Base-by-base conservation (phyloP, 2,113 vertebrate species). In the Alethe castanea region DNA sequence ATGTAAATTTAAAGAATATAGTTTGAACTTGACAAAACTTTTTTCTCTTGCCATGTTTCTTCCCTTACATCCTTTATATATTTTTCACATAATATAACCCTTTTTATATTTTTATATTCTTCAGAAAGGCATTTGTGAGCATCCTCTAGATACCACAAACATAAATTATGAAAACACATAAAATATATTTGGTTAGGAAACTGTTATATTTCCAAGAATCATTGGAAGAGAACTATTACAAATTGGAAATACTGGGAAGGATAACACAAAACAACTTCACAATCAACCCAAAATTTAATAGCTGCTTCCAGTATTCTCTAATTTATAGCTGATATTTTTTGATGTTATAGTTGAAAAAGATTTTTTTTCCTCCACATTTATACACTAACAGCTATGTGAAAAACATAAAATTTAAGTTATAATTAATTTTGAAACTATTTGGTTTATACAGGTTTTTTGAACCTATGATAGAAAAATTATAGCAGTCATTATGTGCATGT, bases 51-150 rank as follows among this genome's bases (percentile, higher is more conserved):
- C 8, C 11, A 1, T 23, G 5, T 77, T 83, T 86, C 35, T 45
- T 38, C 33, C 33, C 14, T 72, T 20, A 15, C 0, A 0, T 15
- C 8, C 8, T 53, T 29, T 14, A 9, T 2, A 1, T 22, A 15
- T 67, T 87, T 92, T 84, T 71, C 53, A 59, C 5, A 25, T 23
- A 23, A 80, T 53, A 9, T 61, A 93, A 33, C 4, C 4, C 4
- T 42, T 64, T 42, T 29, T 1, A 48, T 54, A 36, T 25, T 80
- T 72, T 54, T 64, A 17, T 76, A 26, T 42, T 66, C 24, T 69
- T 79, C 59, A 76, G 45, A 73, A 85, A 79, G 11, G 0, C 52
- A 53, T 81, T 64, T 35, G 31, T 44, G 8, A 88, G 8, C 14
- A 71, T 38, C 24, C 5, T 56, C 31, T 26, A 69, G 48, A 36